phyloP scores from a whole-genome alignment of 2,113 vertebrate genomes.

The Meles meles region DNA sequence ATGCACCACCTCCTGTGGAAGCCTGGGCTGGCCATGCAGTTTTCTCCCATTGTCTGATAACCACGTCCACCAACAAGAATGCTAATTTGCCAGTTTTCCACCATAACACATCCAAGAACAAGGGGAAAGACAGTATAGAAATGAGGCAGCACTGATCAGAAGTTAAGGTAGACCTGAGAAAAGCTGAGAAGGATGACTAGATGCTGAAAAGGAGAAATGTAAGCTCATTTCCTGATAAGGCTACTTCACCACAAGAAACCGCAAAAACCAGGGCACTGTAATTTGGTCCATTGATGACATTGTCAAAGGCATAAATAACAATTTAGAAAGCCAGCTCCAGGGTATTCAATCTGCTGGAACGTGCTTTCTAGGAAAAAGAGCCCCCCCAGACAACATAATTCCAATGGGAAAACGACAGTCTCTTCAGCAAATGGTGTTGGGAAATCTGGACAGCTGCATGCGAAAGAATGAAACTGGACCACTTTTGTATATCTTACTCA shows the following conservation, averaged over 20 bases:
- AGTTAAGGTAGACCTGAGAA: neutral
- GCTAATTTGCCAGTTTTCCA: neutral
- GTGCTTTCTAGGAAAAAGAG: neutral
- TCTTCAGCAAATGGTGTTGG: neutral
- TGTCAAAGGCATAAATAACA: neutral
- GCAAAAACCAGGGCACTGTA: neutral
- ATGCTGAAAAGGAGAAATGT: neutral
- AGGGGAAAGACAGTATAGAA: neutral
- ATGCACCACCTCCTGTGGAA: neutral
- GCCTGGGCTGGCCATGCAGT: neutral
- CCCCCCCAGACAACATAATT: neutral
- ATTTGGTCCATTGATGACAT: neutral
- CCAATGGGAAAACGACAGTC: neutral
- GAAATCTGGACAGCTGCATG: neutral
- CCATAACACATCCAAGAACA: neutral
- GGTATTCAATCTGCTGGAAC: neutral
- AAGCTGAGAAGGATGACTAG: neutral
- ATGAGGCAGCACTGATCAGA: neutral
- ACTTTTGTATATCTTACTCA: neutral
- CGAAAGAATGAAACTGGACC: neutral
- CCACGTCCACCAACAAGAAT: neutral
- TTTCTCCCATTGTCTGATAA: neutral
- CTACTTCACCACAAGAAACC: neutral
- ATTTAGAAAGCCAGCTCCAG: neutral
- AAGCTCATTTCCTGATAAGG: neutral